Evolutionary conservation across 2,113 vertebrate genomes (phyloP).

Genomic region (Tricholaema leucomelas): DNA sequence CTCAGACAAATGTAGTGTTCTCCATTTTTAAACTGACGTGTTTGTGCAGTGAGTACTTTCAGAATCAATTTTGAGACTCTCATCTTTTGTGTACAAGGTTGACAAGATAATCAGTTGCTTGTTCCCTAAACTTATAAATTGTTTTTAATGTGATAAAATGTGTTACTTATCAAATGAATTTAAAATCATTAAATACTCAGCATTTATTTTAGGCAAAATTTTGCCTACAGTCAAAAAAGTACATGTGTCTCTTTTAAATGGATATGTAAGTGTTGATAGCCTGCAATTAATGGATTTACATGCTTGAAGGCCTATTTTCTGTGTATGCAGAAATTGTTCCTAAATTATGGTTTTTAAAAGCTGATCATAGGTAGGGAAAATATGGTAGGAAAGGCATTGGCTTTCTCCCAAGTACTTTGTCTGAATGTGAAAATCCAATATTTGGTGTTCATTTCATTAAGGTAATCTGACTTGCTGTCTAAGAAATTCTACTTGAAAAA

Average conservation of each 20-base stretch:
- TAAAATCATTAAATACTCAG: not conserved
- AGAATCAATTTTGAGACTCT: not conserved
- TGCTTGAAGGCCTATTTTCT: not conserved
- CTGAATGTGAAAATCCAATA: not conserved
- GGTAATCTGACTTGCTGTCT: not conserved
- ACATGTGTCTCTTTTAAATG: not conserved
- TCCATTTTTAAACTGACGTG: not conserved
- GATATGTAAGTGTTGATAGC: not conserved
- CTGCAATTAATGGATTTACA: not conserved
- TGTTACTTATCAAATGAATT: not conserved
- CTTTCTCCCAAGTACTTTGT: not conserved
- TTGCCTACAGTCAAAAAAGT: not conserved
- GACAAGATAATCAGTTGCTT: not conserved
- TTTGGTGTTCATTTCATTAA: slow-evolving; percentile 1
- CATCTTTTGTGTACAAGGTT: not conserved
- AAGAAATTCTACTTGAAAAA: not conserved
- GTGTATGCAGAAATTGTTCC: not conserved
- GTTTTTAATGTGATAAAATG: not conserved
- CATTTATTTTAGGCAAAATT: not conserved
- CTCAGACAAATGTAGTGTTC: not conserved
- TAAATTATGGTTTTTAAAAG: not conserved
- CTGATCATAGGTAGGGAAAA: not conserved
- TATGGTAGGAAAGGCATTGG: not conserved
- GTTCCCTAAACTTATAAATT: not conserved
- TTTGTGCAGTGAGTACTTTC: not conserved